Base-by-base conservation (phyloP, 1,140 invertebrate genomes). In the Leptonema lineaticorne region DNA sequence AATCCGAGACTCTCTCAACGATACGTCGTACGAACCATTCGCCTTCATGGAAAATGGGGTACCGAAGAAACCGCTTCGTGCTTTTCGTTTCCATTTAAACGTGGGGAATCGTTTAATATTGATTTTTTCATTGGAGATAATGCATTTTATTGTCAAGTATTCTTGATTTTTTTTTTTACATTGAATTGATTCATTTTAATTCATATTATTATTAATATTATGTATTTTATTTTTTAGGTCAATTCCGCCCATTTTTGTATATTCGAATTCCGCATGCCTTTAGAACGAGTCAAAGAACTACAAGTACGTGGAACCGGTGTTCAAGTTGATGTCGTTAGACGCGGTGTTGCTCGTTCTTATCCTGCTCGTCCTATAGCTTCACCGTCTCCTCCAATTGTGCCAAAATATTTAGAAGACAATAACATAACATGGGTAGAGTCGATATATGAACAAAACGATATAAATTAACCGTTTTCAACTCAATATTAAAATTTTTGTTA, bases 1-100 rank as follows among this genome's bases (percentile, higher is more conserved):
- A 92, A 91, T 79, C 87, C 87, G 1, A 83, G 88, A 33, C 76
- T 90, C 67, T 84, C 85, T 4, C 84, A 88, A 59, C 83, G 85
- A 26, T 86, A 88, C 67, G 83, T 92, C 14, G 90, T 92, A 0
- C 80, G 91, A 48, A 93, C 92, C n/a, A 24, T 62, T 4, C 58
- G 69, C 7, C 57, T 67, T 6, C 41, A 53, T 4, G 69, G 69
- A 24, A 20, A 41, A 26, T 73, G 72, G 72, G 72, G 69, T 29
- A 29, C 16, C 18, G 72, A 73, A 67, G 72, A 73, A 46, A 73
- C 72, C 3, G 64, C 72, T 16, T 27, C 65, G 0, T 48, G 63
- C 11, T 27, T 41, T 30, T 57, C 65, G 37, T 73, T 73, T 50
- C 71, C 71, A 11, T 63, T 73, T 50, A 27, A 30, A 48, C 48